Evolutionary conservation across 1,140 invertebrate genomes (phyloP).

Genomic region (Cherax quadricarinatus): DNA sequence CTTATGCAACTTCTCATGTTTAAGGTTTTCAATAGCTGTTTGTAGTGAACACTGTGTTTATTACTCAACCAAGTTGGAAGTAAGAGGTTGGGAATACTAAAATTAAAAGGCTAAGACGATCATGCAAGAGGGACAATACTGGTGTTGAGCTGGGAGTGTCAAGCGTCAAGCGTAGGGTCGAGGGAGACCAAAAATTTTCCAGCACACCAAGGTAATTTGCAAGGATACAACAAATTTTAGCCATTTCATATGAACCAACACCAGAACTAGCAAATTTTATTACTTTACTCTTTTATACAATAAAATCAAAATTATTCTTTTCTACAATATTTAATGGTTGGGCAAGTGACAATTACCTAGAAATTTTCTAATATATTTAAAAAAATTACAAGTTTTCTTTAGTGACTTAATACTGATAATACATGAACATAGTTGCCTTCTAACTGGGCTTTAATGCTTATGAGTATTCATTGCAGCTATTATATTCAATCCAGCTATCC

Average conservation of each 20-base stretch:
- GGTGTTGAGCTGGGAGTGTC: constrained; percentile 25
- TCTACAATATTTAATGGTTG: not conserved
- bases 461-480: no score
- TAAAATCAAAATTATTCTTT: not conserved
- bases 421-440: not conserved
- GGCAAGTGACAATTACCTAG: no score
- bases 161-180: constrained; percentile 32
- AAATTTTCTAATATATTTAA: no score
- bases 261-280: not conserved
- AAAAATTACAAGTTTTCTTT: no score
- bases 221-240: constrained; percentile 7
- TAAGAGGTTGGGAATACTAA: constrained; percentile 12
- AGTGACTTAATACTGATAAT: not conserved
- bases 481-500: not conserved
- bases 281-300: not conserved
- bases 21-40: not conserved
- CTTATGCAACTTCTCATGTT: not conserved
- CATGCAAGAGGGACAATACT: constrained; percentile 36
- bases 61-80: not conserved
- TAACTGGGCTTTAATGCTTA: not conserved
- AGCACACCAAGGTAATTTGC: constrained; percentile 23
- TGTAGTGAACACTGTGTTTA: not conserved
- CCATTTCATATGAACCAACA: not conserved
- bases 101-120: constrained; percentile 28
- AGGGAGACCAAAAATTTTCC: constrained; percentile 7